phyloP scores from a whole-genome alignment of 1,140 invertebrate species.

The Cydia splendana region DNA sequence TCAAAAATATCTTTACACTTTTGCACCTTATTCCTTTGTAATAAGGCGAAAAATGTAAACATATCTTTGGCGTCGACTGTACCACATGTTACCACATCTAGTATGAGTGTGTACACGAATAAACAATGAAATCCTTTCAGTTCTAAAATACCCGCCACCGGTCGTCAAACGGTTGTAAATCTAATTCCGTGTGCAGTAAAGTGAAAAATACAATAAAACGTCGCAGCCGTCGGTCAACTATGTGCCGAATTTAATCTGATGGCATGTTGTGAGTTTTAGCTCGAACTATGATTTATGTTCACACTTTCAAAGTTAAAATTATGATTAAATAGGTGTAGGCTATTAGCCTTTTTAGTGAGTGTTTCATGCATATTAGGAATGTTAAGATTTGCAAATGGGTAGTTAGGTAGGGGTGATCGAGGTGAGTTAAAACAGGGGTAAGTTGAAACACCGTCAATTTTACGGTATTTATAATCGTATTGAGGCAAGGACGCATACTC shows the following conservation, averaged over 20 bases:
- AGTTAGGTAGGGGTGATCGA: no score
- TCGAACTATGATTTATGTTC: neutral
- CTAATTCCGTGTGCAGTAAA: slow-evolving; percentile 36
- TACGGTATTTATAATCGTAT: no score
- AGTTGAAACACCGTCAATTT: no score
- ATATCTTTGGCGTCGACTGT: no score
- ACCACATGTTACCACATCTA: neutral
- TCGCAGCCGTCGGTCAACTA: slow-evolving; percentile 12
- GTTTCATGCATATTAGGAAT: neutral
- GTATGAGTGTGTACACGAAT: slow-evolving; percentile 1
- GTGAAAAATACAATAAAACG: slow-evolving; percentile 37
- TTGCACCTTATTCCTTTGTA: no score
- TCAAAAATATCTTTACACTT: no score
- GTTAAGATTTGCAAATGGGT: no score
- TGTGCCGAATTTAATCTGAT: slow-evolving; percentile 5
- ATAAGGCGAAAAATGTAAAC: no score
- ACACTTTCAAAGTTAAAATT: neutral
- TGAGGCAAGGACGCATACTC: no score
- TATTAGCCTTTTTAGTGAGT: no score
- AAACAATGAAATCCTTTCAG: neutral
- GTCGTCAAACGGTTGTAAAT: slow-evolving; percentile 30
- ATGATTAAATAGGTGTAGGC: neutral
- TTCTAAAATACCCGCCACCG: neutral
- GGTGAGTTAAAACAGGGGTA: no score
- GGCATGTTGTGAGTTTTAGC: neutral